Conservation (phyloP, 1,140 invertebrate species). For the Oedothorax gibbosus region DNA sequence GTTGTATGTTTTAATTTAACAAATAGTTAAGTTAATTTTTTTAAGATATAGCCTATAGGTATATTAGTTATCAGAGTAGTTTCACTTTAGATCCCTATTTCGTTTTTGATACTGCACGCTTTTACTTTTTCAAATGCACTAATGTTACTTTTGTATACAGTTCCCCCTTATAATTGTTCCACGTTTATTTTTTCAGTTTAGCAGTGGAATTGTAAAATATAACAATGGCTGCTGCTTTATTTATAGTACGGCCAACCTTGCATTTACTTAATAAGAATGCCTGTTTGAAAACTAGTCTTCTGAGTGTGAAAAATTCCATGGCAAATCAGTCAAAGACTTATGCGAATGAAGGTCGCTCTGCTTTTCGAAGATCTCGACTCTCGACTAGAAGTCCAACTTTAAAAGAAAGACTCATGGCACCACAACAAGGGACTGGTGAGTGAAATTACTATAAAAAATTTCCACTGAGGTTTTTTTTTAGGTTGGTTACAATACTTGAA, state of each 20-base stretch:
- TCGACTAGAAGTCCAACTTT: slow-evolving; percentile 67
- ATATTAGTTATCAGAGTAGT: too few relatives aligned
- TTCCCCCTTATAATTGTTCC: too few relatives aligned
- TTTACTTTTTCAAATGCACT: too few relatives aligned
- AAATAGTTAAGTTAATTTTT: too few relatives aligned
- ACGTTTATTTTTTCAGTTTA: slow-evolving; percentile 17
- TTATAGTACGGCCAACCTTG: slow-evolving; percentile 8
- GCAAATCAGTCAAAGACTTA: slow-evolving; percentile 21
- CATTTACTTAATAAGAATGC: slow-evolving; percentile 7
- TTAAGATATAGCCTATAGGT: too few relatives aligned
- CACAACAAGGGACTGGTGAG: slow-evolving; percentile 72
- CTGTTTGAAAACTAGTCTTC: neutral
- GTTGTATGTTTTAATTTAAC: too few relatives aligned
- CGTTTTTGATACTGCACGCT: too few relatives aligned
- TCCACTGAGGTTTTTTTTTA: too few relatives aligned
- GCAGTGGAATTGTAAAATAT: slow-evolving; percentile 2
- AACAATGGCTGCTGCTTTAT: slow-evolving; percentile 49
- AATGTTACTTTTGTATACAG: too few relatives aligned
- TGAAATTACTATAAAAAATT: neutral
- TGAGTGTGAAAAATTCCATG: slow-evolving; percentile 19
- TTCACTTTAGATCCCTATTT: too few relatives aligned
- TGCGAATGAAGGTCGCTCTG: slow-evolving; percentile 34
- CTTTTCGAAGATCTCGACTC: slow-evolving; percentile 40
- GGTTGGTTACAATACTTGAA: too few relatives aligned
- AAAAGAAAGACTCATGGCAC: slow-evolving; percentile 70